Evolutionary conservation across 2,797 vertebrate species (phyloP), one percentile per base, ranked within the genome.

Genomic region (Melanotaenia parkinsoni): DNA sequence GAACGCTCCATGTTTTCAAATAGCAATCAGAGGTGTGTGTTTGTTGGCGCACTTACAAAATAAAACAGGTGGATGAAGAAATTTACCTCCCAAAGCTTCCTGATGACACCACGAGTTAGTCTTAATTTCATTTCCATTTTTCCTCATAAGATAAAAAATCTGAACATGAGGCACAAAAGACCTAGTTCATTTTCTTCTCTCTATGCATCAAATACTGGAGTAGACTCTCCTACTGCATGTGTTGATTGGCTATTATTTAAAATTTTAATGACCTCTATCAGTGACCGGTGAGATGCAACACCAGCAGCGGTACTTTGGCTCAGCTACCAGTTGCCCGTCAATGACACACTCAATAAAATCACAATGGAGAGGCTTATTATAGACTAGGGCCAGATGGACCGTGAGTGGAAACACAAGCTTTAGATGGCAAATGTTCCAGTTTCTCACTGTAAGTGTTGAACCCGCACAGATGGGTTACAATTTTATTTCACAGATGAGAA

Each of bases 301-400:
- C 32, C 40, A 67, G 64, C 58, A 73, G 68, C 43, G 62, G 51
- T 56, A 70, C 59, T 74, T 63, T 67, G 60, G 60, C 69, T 32
- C 60, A 62, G 63, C 30, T 30, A 61, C 70, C 32, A 59, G 30
- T 72, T n/a, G 65, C 50, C 66, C 26, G n/a, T 68, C 58, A 67
- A 65, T 82, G 64, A 81, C 70, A 74, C 63, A 64, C 65, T 75
- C 64, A 54, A 77, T 79, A 83, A 69, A 76, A 67, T 63, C 38
- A 67, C 75, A 74, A 58, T 37, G 30, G 58, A 65, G 40, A 59
- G 67, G 37, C 54, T 73, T 75, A 72, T 83, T 76, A 77, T 43
- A 80, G 64, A 40, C 5, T 35, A 62, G 30, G 56, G 37, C 70
- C 77, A 78, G 76, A 63, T 81, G 75, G 69, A 65, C 54, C 45